These are phyloP conservation scores for Hyposmocoma kahamanoa DNA, from an alignment of 1,140 invertebrate genomes.

Conservation along the genomic window DNA sequence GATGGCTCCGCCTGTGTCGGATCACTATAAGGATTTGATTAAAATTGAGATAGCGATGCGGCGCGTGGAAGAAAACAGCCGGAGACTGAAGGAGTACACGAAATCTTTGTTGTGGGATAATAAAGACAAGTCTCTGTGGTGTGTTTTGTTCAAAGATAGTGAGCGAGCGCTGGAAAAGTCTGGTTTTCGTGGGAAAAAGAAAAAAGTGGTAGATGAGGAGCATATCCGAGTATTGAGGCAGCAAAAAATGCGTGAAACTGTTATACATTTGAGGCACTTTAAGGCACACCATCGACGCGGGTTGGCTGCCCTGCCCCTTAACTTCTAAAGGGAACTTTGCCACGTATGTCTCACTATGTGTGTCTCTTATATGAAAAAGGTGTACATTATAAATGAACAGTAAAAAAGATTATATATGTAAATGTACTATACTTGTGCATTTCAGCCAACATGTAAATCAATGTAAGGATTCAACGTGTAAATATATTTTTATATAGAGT, in stretches of 20 bases:
- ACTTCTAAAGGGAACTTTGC: slow-evolving; percentile 21
- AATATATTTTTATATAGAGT: slow-evolving; percentile 55
- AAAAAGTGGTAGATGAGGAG: slow-evolving; percentile 48
- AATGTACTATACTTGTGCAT: slow-evolving; percentile 20
- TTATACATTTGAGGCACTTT: slow-evolving; percentile 59
- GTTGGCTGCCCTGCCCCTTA: slow-evolving; percentile 46
- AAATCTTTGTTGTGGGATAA: slow-evolving; percentile 71
- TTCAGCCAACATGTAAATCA: slow-evolving; percentile 22
- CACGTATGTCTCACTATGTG: slow-evolving; percentile 24
- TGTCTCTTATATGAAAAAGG: slow-evolving; percentile 18
- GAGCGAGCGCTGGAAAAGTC: slow-evolving; percentile 42
- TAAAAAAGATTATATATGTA: slow-evolving; percentile 18
- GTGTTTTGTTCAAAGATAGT: slow-evolving; percentile 72
- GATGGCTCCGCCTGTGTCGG: slow-evolving; percentile 43
- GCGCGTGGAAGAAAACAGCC: slow-evolving; percentile 69
- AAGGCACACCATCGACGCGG: slow-evolving; percentile 51
- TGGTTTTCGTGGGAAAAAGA: slow-evolving; percentile 25
- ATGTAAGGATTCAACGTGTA: slow-evolving; percentile 34
- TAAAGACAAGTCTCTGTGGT: slow-evolving; percentile 72
- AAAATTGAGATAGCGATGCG: slow-evolving; percentile 72
- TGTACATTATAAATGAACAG: slow-evolving; percentile 7
- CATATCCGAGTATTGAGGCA: slow-evolving; percentile 53
- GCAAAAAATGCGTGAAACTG: slow-evolving; percentile 54
- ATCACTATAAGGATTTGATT: slow-evolving; percentile 70
- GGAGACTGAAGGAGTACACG: slow-evolving; percentile 67